Evolutionary conservation across 2,113 vertebrate genomes (phyloP), one percentile per base, ranked within the genome.

Genomic region (Etheostoma spectabile): DNA sequence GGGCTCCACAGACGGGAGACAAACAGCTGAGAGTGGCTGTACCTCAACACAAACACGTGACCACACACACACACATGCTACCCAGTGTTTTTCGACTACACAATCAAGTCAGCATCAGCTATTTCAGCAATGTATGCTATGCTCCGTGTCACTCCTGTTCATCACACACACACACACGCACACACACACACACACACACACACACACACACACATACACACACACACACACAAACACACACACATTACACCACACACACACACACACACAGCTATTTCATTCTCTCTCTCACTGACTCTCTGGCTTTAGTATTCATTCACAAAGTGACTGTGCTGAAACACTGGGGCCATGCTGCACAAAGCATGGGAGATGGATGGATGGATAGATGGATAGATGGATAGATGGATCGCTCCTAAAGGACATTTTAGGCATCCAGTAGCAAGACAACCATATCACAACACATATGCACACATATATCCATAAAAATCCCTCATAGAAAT

Each of bases 61-160:
- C 75, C 73, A 68, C 60, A 70, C 51, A 45, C 52, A 79, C 48
- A 71, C 74, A 79, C 19, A 48, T 15, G 14, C 49, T 49, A 45
- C 12, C 61, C 64, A 84, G 48, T 8, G 5, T 78, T 18, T 80
- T 87, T 60, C 21, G n/a, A 55, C 82, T 65, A 59, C 83, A 80
- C 63, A 88, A 84, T 82, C 86, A 79, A 77, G 66, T 60, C 60
- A 72, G 65, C 81, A 71, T 68, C 59, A 83, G 73, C 53, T 45
- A 85, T 85, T 80, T 85, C 65, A 87, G 8, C 69, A 77, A 81
- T 83, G 84, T 38, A 12, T 73, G 77, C 69, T 69, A 80, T 90
- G 84, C 66, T 83, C 53, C 24, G 22, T 52, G 35, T 30, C 35
- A 78, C 59, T 38, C 45, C 38, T 0, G 38, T 42, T 42, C 38